These are phyloP conservation scores for Tragopan temminckii DNA, from an alignment of 2,797 vertebrate species.

Conservation along the genomic window DNA sequence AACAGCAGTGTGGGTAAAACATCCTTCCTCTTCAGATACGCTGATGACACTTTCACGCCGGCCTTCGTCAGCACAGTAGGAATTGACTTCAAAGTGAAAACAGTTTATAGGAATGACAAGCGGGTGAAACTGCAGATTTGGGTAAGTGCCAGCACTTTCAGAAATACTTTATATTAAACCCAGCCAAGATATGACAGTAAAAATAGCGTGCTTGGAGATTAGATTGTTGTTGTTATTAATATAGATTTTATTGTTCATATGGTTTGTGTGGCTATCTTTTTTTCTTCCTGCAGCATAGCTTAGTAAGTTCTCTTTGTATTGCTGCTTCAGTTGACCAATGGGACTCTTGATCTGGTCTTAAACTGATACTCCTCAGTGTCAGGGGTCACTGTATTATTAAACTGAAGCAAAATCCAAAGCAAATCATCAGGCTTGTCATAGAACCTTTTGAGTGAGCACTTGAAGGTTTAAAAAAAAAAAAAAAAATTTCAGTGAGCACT, in stretches of 20 bases:
- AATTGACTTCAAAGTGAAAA: conserved; percentile 99
- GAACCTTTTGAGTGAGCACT: not conserved
- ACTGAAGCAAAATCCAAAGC: not conserved
- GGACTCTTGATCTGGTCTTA: not conserved
- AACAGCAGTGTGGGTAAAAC: conserved; percentile 98
- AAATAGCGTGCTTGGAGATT: not conserved
- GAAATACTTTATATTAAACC: not conserved
- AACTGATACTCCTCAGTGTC: not conserved
- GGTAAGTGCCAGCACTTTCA: conserved; percentile 82
- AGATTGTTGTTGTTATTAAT: not conserved
- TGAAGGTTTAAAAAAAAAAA: not conserved
- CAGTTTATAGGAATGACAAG: conserved; percentile 96
- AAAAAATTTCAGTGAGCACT: not conserved
- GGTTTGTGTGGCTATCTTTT: not conserved
- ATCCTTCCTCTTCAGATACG: conserved; percentile 95
- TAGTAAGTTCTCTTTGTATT: not conserved
- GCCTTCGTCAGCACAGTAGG: conserved; percentile 98
- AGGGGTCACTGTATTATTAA: not conserved
- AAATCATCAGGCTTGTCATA: not conserved
- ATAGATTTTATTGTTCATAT: rapidly evolving
- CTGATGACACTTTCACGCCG: conserved; percentile 95
- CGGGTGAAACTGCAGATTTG: conserved; percentile 97
- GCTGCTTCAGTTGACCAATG: not conserved
- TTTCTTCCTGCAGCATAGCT: not conserved
- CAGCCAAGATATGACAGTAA: not conserved